Percentiles rank a stretch among this genome's conserved stretches.
These are phyloP conservation scores for Lepisosteus osseus DNA, from an alignment of 2,113 vertebrate genomes.

Conservation along the genomic window DNA sequence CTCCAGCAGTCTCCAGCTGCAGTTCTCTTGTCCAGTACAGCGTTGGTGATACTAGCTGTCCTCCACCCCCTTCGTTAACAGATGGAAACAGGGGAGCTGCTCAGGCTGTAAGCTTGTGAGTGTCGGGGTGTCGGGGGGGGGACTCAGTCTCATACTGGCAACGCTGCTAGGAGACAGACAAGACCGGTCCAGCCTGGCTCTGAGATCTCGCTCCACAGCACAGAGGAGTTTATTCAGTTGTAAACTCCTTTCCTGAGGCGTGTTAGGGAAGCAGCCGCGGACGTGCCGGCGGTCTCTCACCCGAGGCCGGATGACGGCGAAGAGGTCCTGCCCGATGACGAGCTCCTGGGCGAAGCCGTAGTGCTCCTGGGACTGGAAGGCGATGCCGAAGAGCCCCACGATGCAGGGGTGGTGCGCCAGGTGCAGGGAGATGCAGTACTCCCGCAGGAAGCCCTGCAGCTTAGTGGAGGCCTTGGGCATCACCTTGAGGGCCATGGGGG, in stretches of 20 bases:
- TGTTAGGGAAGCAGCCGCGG: background rate
- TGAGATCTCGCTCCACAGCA: too few species aligned
- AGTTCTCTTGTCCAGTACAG: too few species aligned
- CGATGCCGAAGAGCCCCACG: conserved; percentile 82
- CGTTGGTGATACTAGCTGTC: too few species aligned
- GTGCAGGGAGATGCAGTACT: conserved; percentile 87
- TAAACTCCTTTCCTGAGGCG: background rate
- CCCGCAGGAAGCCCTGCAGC: conserved; percentile 85
- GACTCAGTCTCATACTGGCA: too few species aligned
- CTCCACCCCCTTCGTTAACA: too few species aligned
- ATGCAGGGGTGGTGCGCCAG: conserved; percentile 83
- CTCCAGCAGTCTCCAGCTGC: too few species aligned
- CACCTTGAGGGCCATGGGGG: conserved; percentile 88
- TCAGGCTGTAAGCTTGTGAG: too few species aligned
- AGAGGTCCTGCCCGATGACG: conserved; percentile 82
- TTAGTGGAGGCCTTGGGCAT: conserved; percentile 85
- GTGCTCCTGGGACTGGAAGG: conserved; percentile 79
- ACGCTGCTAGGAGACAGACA: too few species aligned
- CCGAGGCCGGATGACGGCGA: conserved; percentile 84
- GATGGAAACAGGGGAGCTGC: too few species aligned
- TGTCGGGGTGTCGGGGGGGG: too few species aligned
- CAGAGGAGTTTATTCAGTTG: too few species aligned
- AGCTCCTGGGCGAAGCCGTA: conserved; percentile 89
- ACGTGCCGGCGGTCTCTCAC: conserved; percentile 51
- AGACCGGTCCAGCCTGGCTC: too few species aligned